phyloP scores from a whole-genome alignment of 2,113 vertebrate species.

The Ardeotis arabs region DNA sequence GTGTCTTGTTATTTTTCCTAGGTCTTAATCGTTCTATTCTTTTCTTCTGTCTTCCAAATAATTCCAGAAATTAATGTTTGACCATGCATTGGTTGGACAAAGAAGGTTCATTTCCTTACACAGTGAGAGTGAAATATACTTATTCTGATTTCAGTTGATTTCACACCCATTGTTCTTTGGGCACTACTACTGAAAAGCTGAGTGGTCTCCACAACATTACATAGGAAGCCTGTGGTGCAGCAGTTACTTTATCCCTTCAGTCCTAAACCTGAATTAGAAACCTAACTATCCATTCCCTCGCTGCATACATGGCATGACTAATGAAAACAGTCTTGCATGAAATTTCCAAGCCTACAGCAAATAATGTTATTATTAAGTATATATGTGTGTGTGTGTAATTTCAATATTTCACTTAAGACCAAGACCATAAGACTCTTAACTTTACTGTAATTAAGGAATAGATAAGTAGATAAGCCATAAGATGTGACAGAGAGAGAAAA shows the following conservation, averaged over 20 bases:
- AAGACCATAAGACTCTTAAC: not conserved
- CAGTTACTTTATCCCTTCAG: not conserved
- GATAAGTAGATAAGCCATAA: not conserved
- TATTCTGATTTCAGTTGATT: not conserved
- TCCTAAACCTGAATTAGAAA: not conserved
- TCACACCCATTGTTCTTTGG: not conserved
- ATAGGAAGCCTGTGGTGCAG: not conserved
- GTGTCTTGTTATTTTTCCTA: not conserved
- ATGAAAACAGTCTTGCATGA: not conserved
- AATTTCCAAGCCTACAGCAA: not conserved
- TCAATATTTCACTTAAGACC: not conserved
- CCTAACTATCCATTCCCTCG: not conserved
- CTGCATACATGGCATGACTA: not conserved
- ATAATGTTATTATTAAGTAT: not conserved
- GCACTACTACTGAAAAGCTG: not conserved
- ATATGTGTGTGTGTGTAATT: not conserved
- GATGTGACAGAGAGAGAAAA: not conserved
- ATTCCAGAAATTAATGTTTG: not conserved
- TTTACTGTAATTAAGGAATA: not conserved
- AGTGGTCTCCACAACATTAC: rapidly evolving
- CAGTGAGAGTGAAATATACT: not conserved
- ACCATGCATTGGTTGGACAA: not conserved
- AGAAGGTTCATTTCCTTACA: not conserved
- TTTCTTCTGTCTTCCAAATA: not conserved
- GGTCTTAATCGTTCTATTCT: not conserved